Evolutionary conservation across 2,113 vertebrate species (phyloP), one percentile per base, ranked within the genome.

Genomic region (Mormyrus lacerda): DNA sequence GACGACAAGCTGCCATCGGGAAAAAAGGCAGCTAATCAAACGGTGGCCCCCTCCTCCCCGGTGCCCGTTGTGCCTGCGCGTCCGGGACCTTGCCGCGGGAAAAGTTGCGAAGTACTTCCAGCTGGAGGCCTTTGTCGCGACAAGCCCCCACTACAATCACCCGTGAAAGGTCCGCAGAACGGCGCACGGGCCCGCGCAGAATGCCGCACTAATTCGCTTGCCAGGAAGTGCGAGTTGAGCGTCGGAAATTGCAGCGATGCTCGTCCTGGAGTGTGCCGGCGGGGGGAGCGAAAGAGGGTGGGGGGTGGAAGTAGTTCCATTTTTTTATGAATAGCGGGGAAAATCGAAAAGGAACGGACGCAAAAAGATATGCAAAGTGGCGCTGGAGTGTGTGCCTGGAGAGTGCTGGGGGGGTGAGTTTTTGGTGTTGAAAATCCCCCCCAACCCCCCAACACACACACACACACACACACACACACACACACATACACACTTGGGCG

Each of bases 211-310:
- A 89, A 89, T 87, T 84, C 48, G 89, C 58, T 65, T 87, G 89
- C 58, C 89, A 89, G 89, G 89, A 89, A 89, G 85, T 45, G 53
- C 61, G 61, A 69, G n/a, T 89, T 42, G 82, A 89, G 89, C 85
- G 58, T 89, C 85, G 89, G 89, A 89, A 89, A 89, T 89, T 89
- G 89, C 89, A 89, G 85, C 85, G 61, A 87, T 85, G n/a, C 58
- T 89, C 82, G 21, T 61, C 87, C 51, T 84, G 48, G 88, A 83
- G 21, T 85, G 21, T 85, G 88, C 51, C 42, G 31, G 45, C 61
- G 27, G 50, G 44, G 27, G 50, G 44, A 88, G 47, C 31, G 87
- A 48, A 19, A 53, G 88, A 88, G 50, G 27, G 50, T 7, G 17
- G 55, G 50, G 50, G 27, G 48, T 21, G 85, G 44, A 85, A 90